Evolutionary conservation across 2,797 vertebrate species (phyloP).

Genomic region (Phylloscopus collybita): DNA sequence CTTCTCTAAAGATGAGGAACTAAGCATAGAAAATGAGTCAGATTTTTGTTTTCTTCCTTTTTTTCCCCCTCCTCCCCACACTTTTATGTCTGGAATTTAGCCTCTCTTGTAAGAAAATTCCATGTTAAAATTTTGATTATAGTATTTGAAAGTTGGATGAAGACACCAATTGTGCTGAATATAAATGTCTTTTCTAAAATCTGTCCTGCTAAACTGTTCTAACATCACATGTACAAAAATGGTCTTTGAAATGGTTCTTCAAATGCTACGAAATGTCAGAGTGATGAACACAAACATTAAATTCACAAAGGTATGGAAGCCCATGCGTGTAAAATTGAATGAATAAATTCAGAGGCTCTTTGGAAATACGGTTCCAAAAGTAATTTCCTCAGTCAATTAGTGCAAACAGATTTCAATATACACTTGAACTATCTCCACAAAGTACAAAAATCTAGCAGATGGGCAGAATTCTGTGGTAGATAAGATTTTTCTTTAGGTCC

Average conservation of each 20-base stretch:
- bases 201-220: not conserved
- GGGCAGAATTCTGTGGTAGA: not conserved
- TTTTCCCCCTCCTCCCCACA: not conserved
- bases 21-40: constrained; percentile 28
- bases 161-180: not conserved
- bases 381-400: constrained; percentile 42
- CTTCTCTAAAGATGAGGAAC: constrained; percentile 39
- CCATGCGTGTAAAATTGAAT: constrained; percentile 14
- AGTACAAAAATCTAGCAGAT: not conserved
- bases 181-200: not conserved
- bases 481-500: not conserved
- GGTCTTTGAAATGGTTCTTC: constrained; percentile 27
- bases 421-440: not conserved
- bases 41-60: not conserved
- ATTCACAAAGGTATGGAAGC: constrained; percentile 43
- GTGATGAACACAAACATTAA: constrained; percentile 22
- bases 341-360: constrained; percentile 34
- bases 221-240: not conserved
- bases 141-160: not conserved
- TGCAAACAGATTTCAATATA: constrained; percentile 11
- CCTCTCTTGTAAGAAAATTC: not conserved
- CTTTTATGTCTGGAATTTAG: not conserved
- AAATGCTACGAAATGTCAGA: constrained; percentile 7
- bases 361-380: not conserved
- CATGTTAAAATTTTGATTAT: not conserved